A percentile compares a stretch with the other conserved stretches of the same genome.
phyloP scores from a whole-genome alignment of 2,797 vertebrate genomes.

The Tapera naevia region DNA sequence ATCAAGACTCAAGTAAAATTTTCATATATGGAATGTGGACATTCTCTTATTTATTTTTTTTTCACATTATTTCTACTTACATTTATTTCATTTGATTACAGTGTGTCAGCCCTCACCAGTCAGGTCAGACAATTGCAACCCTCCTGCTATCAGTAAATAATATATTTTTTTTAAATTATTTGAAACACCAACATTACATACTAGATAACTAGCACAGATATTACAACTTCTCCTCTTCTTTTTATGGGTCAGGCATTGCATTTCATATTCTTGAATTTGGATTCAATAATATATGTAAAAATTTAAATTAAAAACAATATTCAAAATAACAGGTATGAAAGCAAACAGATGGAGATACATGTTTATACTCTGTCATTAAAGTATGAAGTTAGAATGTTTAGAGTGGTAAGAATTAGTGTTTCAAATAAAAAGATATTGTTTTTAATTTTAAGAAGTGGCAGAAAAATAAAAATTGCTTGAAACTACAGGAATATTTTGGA shows the following conservation, averaged over 20 bases:
- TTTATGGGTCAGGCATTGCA: not conserved
- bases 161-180: not conserved
- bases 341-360: not conserved
- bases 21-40: not conserved
- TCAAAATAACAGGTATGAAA: not conserved
- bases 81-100: not conserved
- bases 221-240: not conserved
- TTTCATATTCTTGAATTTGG: not conserved
- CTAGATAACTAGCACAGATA: not conserved
- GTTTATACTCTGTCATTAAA: not conserved
- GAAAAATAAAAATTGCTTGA: not conserved
- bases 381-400: not conserved
- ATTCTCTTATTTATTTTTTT: not conserved
- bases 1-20: not conserved
- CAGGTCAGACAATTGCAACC: not conserved
- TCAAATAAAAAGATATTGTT: not conserved
- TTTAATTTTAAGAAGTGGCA: not conserved
- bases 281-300: not conserved
- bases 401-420: not conserved
- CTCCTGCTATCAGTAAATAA: not conserved
- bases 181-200: not conserved
- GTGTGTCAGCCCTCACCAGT: rapidly evolving
- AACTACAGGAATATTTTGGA: not conserved
- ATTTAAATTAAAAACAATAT: not conserved
- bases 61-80: not conserved